A percentile compares a stretch with the other conserved stretches of the same genome.
Evolutionary conservation across 2,797 vertebrate species (phyloP).

Genomic region (Malacoraja senta): DNA sequence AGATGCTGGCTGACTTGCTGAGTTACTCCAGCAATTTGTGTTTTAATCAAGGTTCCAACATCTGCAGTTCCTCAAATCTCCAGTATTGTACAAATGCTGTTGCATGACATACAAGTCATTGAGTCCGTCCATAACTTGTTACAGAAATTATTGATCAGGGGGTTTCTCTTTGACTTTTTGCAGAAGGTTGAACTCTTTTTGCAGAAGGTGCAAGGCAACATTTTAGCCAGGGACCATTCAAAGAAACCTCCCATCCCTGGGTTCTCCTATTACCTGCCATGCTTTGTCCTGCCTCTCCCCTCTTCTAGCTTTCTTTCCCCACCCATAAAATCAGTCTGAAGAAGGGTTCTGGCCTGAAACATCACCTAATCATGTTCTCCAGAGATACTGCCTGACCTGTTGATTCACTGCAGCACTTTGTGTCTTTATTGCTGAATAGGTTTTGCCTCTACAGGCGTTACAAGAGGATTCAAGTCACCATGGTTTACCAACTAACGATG

Average conservation of each 20-base stretch:
- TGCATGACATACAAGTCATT: not conserved
- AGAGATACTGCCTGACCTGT: too few species aligned
- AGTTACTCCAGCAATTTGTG: too few species aligned
- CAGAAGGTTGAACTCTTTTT: not conserved
- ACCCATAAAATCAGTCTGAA: too few species aligned
- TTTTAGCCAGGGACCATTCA: not conserved
- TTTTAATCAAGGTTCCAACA: too few species aligned
- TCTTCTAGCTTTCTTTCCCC: too few species aligned
- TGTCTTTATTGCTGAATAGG: too few species aligned
- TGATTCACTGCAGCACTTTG: too few species aligned
- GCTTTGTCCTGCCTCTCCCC: too few species aligned
- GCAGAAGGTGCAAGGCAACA: not conserved
- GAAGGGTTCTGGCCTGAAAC: too few species aligned
- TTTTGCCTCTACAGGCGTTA: not conserved
- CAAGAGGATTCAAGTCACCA: not conserved
- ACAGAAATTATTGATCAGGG: not conserved
- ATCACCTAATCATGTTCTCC: too few species aligned
- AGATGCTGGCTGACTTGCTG: not conserved
- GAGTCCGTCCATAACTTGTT: not conserved
- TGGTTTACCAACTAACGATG: not conserved
- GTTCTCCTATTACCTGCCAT: too few species aligned
- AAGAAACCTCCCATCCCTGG: not conserved
- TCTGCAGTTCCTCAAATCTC: not conserved
- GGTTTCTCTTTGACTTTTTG: not conserved
- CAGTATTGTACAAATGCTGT: too few species aligned